Conservation (phyloP, 2,888 invertebrate genomes). For the Chalcosyrphus nemorum region DNA sequence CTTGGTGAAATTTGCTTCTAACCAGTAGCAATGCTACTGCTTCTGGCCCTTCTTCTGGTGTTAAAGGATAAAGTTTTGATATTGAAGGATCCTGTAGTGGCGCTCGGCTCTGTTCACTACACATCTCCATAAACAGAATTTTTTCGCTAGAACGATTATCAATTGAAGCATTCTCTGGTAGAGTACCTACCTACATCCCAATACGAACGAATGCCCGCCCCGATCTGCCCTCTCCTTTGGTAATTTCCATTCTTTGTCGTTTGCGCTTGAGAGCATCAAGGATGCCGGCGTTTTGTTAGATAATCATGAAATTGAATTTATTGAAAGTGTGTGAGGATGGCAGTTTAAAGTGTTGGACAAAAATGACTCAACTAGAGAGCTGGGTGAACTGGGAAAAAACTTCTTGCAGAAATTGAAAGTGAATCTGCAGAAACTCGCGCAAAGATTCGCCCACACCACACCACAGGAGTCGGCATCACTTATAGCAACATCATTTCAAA, state of each 20-base stretch:
- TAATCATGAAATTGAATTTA: slow-evolving; percentile 70
- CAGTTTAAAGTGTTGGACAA: slow-evolving; percentile 62
- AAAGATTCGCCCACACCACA: slow-evolving; percentile 36
- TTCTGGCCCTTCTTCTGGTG: slow-evolving; percentile 38
- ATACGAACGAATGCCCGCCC: not conserved
- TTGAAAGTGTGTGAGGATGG: slow-evolving; percentile 69
- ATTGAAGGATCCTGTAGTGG: slow-evolving; percentile 57
- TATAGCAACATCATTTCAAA: slow-evolving; percentile 60
- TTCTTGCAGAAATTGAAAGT: slow-evolving; percentile 37
- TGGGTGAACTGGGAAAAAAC: slow-evolving; percentile 40
- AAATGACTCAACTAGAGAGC: slow-evolving; percentile 3
- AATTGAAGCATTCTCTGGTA: slow-evolving; percentile 66
- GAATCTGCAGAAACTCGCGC: slow-evolving; percentile 18
- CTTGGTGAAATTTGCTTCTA: not conserved
- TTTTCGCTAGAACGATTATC: slow-evolving; percentile 70
- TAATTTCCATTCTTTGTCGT: slow-evolving; percentile 66
- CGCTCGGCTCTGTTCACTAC: slow-evolving; percentile 31
- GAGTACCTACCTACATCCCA: slow-evolving; percentile 4
- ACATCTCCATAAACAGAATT: slow-evolving; percentile 64
- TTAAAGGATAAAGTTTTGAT: slow-evolving; percentile 70
- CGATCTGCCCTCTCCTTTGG: slow-evolving; percentile 14
- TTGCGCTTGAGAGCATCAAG: slow-evolving; percentile 64
- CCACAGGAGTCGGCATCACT: slow-evolving; percentile 35
- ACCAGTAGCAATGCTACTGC: not conserved
- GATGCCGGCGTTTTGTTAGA: slow-evolving; percentile 68